phyloP scores from a whole-genome alignment of 2,888 invertebrate genomes.

The Phyto melanocephala region DNA sequence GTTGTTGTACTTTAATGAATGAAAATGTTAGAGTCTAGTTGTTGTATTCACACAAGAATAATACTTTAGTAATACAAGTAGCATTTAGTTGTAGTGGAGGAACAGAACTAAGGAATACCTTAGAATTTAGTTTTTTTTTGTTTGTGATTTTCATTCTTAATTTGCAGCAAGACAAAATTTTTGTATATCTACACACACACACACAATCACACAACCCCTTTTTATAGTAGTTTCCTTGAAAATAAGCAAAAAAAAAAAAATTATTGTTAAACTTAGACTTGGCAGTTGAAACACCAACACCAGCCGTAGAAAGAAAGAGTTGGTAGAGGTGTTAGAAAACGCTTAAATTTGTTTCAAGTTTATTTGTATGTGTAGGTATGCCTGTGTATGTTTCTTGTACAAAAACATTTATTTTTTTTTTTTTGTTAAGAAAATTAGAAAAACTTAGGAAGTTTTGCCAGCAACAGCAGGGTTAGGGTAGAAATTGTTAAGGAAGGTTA shows the following conservation, averaged over 20 bases:
- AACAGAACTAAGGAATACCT: constrained; percentile 33
- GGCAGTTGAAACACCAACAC: constrained; percentile 1
- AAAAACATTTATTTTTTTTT: constrained; percentile 35
- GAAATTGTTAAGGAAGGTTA: constrained; percentile 57
- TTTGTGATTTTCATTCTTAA: constrained; percentile 21
- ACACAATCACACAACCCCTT: constrained; percentile 41
- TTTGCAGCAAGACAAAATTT: constrained; percentile 58
- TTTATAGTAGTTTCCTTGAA: not conserved
- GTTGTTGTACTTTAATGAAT: constrained; percentile 54
- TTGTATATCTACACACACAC: not conserved
- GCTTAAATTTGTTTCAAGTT: constrained; percentile 54
- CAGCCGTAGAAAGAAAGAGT: not conserved
- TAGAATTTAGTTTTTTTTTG: constrained; percentile 16
- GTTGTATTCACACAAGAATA: constrained; percentile 24
- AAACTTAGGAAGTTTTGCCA: constrained; percentile 37
- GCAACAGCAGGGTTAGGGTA: constrained; percentile 40
- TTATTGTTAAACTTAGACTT: constrained; percentile 25
- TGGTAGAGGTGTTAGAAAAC: constrained; percentile 40
- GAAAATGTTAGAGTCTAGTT: constrained; percentile 53
- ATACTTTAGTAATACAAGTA: constrained; percentile 9
- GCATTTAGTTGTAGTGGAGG: not conserved
- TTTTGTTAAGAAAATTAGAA: constrained; percentile 51
- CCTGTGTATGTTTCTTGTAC: not conserved
- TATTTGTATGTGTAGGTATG: constrained; percentile 40
- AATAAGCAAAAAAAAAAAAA: constrained; percentile 4